These are phyloP conservation scores for Karalla daura DNA, from an alignment of 2,797 vertebrate genomes.

Conservation along the genomic window DNA sequence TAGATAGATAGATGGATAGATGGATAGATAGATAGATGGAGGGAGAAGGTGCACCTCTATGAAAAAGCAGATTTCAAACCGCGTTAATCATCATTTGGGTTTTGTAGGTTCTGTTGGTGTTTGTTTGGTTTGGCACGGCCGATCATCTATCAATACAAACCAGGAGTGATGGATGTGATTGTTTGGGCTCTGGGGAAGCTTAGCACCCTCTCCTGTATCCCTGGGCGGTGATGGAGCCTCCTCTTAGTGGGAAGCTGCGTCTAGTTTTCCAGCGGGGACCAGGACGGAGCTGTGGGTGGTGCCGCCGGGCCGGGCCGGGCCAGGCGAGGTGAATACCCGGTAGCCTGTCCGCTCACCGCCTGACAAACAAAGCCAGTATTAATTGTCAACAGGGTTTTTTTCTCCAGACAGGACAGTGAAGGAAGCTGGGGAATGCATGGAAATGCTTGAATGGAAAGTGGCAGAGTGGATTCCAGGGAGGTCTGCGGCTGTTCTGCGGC, in stretches of 20 bases:
- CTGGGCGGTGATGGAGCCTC: neutral
- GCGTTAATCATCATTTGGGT: no score
- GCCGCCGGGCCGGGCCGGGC: conserved; percentile 53
- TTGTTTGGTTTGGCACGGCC: no score
- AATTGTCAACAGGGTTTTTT: conserved; percentile 67
- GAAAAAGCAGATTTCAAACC: no score
- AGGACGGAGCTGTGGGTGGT: neutral
- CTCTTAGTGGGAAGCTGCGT: neutral
- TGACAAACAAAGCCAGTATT: conserved; percentile 73
- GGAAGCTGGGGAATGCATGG: conserved; percentile 69
- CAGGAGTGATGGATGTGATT: no score
- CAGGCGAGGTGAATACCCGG: conserved; percentile 59
- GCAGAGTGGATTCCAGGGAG: conserved; percentile 85
- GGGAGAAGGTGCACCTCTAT: no score
- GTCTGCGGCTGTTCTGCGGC: conserved; percentile 83
- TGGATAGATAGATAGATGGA: no score
- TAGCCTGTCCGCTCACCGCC: conserved; percentile 60
- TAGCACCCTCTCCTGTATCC: no score
- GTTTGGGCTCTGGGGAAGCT: no score
- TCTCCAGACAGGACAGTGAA: conserved; percentile 46
- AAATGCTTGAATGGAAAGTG: conserved; percentile 88
- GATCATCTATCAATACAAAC: no score
- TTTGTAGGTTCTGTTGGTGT: no score
- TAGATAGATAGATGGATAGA: no score
- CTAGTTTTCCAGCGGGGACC: conserved; percentile 9